These are phyloP conservation scores for Eueides isabella DNA, from an alignment of 1,140 invertebrate genomes.

Conservation along the genomic window DNA sequence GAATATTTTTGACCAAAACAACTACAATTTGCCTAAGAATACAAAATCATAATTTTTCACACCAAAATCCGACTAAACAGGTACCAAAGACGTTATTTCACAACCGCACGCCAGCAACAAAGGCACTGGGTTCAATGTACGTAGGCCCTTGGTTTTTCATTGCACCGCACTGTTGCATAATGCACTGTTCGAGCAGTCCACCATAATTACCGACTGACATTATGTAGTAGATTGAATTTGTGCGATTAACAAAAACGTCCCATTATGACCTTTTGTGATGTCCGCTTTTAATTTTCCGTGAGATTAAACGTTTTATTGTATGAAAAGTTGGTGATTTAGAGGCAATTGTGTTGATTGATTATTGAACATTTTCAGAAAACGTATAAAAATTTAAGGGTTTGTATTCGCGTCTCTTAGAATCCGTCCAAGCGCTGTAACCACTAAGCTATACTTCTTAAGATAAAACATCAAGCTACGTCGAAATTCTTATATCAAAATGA, in stretches of 20 bases:
- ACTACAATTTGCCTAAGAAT: too few species aligned
- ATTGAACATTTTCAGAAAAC: too few species aligned
- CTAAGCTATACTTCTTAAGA: too few species aligned
- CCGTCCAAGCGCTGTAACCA: too few species aligned
- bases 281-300: background rate
- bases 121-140: slow-evolving; percentile 16
- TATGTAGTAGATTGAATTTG: slow-evolving; percentile 25
- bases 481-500: too few species aligned
- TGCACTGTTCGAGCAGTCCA: slow-evolving; percentile 15
- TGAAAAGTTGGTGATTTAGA: background rate
- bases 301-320: background rate
- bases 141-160: slow-evolving; percentile 21
- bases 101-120: slow-evolving; percentile 11
- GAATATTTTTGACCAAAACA: too few species aligned
- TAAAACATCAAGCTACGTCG: too few species aligned
- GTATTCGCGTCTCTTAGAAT: too few species aligned
- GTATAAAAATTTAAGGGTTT: too few species aligned
- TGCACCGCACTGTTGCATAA: slow-evolving; percentile 23
- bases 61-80: background rate
- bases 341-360: background rate
- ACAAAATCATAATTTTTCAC: background rate
- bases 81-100: background rate
- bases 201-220: slow-evolving; percentile 8
- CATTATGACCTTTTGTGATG: background rate
- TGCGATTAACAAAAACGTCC: slow-evolving; percentile 4